Conservation (phyloP, 2,113 vertebrate genomes). For the Sebastes fasciatus region DNA sequence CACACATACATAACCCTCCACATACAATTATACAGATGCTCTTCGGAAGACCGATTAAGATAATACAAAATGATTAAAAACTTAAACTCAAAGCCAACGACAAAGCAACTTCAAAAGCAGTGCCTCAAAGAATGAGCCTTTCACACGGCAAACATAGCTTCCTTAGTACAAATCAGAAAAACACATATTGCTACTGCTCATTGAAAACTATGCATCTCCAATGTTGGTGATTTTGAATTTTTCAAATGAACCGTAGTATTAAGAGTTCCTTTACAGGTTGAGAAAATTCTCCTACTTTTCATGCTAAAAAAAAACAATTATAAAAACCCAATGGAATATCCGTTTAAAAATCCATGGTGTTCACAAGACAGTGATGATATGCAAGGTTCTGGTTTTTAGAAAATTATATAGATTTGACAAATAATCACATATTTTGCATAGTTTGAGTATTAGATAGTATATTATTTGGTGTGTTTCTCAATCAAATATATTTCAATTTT, state of each 20-base stretch:
- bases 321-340: not conserved
- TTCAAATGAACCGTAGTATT: not conserved
- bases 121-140: not conserved
- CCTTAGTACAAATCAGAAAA: not conserved
- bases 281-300: not conserved
- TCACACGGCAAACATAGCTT: not conserved
- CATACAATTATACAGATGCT: constrained; percentile 13
- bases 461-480: no score
- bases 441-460: no score
- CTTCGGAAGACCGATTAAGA: not conserved
- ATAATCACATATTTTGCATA: not conserved
- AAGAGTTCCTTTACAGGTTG: not conserved
- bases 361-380: not conserved
- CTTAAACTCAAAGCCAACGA: not conserved
- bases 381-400: not conserved
- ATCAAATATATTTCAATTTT: no score
- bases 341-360: not conserved
- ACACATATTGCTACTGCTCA: no score
- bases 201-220: not conserved
- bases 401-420: not conserved
- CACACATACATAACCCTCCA: not conserved
- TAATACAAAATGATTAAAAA: not conserved
- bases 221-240: no score
- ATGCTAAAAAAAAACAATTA: not conserved
- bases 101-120: not conserved